These are phyloP conservation scores for Gasteruption jaculator DNA, from an alignment of 2,888 invertebrate species.

Conservation along the genomic window DNA sequence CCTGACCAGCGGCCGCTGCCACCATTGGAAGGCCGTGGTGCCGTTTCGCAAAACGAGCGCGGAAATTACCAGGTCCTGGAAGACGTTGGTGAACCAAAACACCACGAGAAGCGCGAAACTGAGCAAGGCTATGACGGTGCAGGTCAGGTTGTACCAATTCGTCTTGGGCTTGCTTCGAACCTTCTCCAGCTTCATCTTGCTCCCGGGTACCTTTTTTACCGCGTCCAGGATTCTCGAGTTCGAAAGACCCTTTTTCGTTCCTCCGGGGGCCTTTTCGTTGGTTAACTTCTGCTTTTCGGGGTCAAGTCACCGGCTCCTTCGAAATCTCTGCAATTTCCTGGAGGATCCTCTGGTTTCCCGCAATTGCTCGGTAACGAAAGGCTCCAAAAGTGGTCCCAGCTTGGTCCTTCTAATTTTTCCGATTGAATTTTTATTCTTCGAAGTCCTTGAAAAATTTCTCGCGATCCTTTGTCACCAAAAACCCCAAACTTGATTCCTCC, in stretches of 20 bases:
- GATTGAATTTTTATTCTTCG: too few relatives aligned
- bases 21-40: constrained; percentile 56
- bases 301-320: background rate
- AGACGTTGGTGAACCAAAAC: constrained; percentile 63
- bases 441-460: too few relatives aligned
- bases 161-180: constrained; percentile 6
- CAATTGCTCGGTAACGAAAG: too few relatives aligned
- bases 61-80: constrained; percentile 57
- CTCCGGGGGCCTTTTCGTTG: background rate
- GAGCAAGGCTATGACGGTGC: constrained; percentile 35
- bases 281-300: constrained; percentile 8
- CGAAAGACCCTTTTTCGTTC: background rate
- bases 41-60: constrained; percentile 61
- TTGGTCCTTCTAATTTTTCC: too few relatives aligned
- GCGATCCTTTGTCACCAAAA: too few relatives aligned
- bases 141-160: constrained; percentile 25
- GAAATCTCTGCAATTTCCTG: too few relatives aligned
- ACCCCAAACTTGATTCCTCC: too few relatives aligned
- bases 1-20: constrained; percentile 60
- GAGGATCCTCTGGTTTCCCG: too few relatives aligned
- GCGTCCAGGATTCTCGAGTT: constrained; percentile 10
- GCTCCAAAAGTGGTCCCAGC: too few relatives aligned
- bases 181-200: background rate
- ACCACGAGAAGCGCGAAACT: constrained; percentile 58
- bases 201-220: constrained; percentile 13